These are phyloP conservation scores for Zoanthus gigantus DNA, from an alignment of 92 coral and sea anemone genomes.

Conservation along the genomic window DNA sequence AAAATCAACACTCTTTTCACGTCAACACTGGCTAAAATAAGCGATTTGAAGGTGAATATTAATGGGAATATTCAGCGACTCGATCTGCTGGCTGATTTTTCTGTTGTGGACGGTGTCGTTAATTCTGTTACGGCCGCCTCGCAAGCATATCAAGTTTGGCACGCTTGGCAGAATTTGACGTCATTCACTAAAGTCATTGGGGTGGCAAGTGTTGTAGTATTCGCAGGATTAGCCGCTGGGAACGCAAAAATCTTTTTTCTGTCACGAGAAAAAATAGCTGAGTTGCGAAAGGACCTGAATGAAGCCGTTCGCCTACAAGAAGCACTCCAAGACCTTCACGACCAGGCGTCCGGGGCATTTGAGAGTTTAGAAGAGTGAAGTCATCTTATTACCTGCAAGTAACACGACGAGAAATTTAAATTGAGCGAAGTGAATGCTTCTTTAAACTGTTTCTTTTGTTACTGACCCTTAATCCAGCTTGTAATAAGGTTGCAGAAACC, in stretches of 20 bases:
- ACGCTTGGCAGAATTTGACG: constrained; percentile 58
- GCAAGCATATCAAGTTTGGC: constrained; percentile 70
- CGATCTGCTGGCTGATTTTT: constrained; percentile 66
- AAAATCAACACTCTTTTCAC: constrained; percentile 65
- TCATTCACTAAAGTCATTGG: constrained; percentile 56
- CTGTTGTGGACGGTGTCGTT: constrained; percentile 65
- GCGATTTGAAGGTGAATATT: constrained; percentile 57
- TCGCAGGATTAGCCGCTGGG: constrained; percentile 48
- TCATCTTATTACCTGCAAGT: too few relatives aligned
- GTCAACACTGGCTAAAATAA: constrained; percentile 62
- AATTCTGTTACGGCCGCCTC: constrained; percentile 64
- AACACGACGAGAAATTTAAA: too few relatives aligned
- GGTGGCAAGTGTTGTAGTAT: constrained; percentile 47
- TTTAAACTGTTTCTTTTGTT: too few relatives aligned
- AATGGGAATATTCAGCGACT: constrained; percentile 76
- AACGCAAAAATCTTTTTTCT: constrained; percentile 42
- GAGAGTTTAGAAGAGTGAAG: not conserved
- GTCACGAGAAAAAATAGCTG: constrained; percentile 52
- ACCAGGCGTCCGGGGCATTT: constrained; percentile 58
- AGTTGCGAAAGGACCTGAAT: constrained; percentile 65
- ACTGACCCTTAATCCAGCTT: too few relatives aligned
- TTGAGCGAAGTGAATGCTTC: too few relatives aligned
- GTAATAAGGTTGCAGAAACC: too few relatives aligned
- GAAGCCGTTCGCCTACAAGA: constrained; percentile 62
- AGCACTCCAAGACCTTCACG: constrained; percentile 64